Evolutionary conservation across 2,113 vertebrate species (phyloP).

Genomic region (Eleginops maclovinus): DNA sequence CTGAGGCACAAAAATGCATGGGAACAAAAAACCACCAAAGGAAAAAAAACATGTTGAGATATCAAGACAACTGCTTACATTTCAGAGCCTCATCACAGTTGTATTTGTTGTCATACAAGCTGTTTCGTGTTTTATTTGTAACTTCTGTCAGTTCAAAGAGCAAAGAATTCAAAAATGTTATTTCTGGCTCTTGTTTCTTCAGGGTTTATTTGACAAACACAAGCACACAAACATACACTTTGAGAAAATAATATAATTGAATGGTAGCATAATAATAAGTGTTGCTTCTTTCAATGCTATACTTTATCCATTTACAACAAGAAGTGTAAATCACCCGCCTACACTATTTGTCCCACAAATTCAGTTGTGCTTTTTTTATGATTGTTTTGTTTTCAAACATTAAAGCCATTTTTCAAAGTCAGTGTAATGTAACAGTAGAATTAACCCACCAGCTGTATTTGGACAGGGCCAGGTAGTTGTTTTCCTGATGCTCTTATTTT

Average conservation of each 20-base stretch:
- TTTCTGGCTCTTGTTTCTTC: slow-evolving; percentile 21
- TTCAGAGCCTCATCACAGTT: slow-evolving; percentile 13
- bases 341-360: slow-evolving; percentile 17
- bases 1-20: slow-evolving; percentile 9
- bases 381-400: slow-evolving; percentile 1
- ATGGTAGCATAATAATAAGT: not conserved
- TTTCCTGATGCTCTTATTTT: not conserved
- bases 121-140: slow-evolving; percentile 10
- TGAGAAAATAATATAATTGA: not conserved
- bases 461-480: not conserved
- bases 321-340: too few species aligned
- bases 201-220: slow-evolving; percentile 2
- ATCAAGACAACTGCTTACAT: slow-evolving; percentile 15
- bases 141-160: slow-evolving; percentile 29
- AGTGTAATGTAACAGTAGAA: not conserved
- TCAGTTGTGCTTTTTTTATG: slow-evolving; percentile 22
- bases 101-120: not conserved
- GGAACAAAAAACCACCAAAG: not conserved
- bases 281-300: not conserved
- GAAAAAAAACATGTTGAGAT: slow-evolving; percentile 3
- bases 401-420: not conserved
- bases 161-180: not conserved
- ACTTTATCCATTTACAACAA: too few species aligned
- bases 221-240: not conserved
- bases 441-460: not conserved